Conservation (phyloP, 1,140 invertebrate genomes). For the Ericerus pela region DNA sequence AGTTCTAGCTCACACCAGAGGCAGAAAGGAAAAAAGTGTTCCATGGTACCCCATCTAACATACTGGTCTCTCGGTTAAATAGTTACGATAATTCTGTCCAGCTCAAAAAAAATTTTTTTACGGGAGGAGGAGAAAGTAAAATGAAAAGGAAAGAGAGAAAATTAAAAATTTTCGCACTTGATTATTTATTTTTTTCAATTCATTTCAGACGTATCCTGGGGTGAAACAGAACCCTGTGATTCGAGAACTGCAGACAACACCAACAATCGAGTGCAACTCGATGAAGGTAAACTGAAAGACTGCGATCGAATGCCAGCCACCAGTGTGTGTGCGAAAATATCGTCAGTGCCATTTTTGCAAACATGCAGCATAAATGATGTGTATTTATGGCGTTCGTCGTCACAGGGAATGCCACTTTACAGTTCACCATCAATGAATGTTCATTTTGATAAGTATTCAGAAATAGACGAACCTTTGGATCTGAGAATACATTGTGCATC, state of each 20-base stretch:
- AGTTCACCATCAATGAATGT: neutral
- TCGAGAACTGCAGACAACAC: neutral
- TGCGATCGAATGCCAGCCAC: neutral
- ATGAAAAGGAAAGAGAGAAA: no score
- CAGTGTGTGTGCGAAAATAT: neutral
- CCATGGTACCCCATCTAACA: no score
- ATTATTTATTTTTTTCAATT: neutral
- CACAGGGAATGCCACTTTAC: neutral
- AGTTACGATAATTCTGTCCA: no score
- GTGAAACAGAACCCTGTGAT: neutral
- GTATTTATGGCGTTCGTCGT: neutral
- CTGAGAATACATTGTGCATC: neutral
- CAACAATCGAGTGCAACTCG: neutral
- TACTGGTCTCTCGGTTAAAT: no score
- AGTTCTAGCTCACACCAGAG: no score
- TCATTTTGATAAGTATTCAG: neutral
- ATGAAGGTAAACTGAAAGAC: no score
- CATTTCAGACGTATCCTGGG: neutral
- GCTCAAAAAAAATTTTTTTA: no score
- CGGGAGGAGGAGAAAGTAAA: no score
- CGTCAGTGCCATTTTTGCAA: neutral
- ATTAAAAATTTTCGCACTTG: neutral
- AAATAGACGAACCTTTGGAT: slow-evolving; percentile 1
- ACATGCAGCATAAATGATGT: neutral
- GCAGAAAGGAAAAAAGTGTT: no score